Evolutionary conservation across 2,113 vertebrate genomes (phyloP), one percentile per base, ranked within the genome.

Genomic region (Abramis brama): DNA sequence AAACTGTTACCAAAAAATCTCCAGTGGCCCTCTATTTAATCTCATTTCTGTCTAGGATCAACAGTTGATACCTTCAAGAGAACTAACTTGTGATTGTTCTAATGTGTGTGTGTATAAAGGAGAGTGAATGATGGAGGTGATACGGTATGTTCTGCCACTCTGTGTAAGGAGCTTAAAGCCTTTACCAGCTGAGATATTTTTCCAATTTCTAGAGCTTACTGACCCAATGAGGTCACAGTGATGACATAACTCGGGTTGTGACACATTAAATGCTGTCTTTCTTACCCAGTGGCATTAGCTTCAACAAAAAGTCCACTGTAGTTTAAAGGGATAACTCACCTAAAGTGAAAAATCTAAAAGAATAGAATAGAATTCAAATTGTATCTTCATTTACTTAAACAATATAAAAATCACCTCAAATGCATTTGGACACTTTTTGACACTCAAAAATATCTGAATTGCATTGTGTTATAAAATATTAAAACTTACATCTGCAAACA

Each of bases 111-210:
- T 62, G 39, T 80, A 1, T 21, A 25, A 43, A 47, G 8, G 8
- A 80, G 30, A 80, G 25, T 80, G 17, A 66, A 70, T 52, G 79
- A 70, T 82, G 27, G 62, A 70, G 62, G 43, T 82, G 79, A 82
- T 77, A 30, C 9, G 10, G 6, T 70, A 52, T 70, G 43, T 68
- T 82, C 79, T 68, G 45, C 27, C 79, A 83, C 23, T 57, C 33
- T 83, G 50, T 59, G 43, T 71, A 25, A 83, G 30, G 66, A 73
- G 82, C 68, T 73, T 73, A 83, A 11, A 83, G 33, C 25, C 33
- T 59, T 73, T 73, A 83, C 68, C 12, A 4, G 7, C 68, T 25
- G 50, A 39, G 50, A 33, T 52, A 47, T 59, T 83, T 68, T 55
- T 55, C 2, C 45, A 25, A 71, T 83, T 73, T 59, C 8, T 13